Base-by-base conservation (phyloP, 2,113 vertebrate species). In the Noctilio leporinus region DNA sequence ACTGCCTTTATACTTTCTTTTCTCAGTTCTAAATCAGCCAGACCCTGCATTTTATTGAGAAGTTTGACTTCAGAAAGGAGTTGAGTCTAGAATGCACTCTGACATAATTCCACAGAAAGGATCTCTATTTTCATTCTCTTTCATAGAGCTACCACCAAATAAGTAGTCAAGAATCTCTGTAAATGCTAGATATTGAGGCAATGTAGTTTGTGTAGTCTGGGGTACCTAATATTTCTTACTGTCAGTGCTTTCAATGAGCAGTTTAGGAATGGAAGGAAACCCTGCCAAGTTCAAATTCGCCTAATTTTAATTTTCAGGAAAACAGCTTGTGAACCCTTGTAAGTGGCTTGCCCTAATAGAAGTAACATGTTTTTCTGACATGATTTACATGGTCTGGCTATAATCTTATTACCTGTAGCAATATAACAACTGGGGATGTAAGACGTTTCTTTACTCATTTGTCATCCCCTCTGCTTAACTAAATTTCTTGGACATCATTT, bases 231-330 rank as follows among this genome's bases (percentile, higher is more conserved):
- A 43, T 47, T 89, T 53, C 51, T 53, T 53, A 53, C 51, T 15
- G 16, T 15, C 51, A 53, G 51, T 53, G 4, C 51, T 17, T 53
- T 65, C 15, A 69, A 6, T 28, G 65, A 82, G 47, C 17, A 47
- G 6, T 4, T 81, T 73, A 51, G 49, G 28, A 65, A 65, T 64
- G 20, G 45, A 96, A 38, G 69, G 33, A 88, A 83, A 81, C 62
- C 51, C 40, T 75, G 75, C 12, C 65, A 87, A 47, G 40, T 92
- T 35, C 47, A 70, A 45, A 70, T 86, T 35, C 43, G 53, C 47
- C 55, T 92, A 73, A 57, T 69, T 84, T 96, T 95, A 65, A 10
- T 83, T 78, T 95, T 84, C 70, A 83, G 65, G 33, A 38, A 19
- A 89, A 49, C 26, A 57, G 47, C 28, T 78, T 91, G 69, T 49